Conservation (phyloP, 2,888 invertebrate species). For the Halictus quadricinctus region DNA sequence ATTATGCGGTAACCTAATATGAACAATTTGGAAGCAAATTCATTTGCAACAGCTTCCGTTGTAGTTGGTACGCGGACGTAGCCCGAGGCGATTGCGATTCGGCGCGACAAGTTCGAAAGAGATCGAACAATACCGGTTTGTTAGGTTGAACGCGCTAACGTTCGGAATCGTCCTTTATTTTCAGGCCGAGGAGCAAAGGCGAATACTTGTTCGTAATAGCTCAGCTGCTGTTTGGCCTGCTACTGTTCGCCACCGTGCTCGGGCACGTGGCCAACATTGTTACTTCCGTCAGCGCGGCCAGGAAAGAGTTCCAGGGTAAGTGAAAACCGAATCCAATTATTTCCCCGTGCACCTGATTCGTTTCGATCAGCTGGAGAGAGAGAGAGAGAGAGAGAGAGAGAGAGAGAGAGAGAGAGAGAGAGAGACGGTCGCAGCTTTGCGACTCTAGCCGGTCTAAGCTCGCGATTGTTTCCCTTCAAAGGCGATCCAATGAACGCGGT, state of each 20-base stretch:
- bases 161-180: slow-evolving; percentile 8
- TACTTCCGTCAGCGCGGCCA: slow-evolving; percentile 97
- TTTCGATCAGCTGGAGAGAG: not conserved
- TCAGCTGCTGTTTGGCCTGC: slow-evolving; percentile 96
- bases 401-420: too few species aligned
- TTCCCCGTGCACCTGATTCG: slow-evolving; percentile 21
- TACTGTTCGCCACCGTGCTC: slow-evolving; percentile 97
- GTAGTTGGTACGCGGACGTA: not conserved
- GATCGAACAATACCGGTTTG: slow-evolving; percentile 5
- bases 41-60: not conserved
- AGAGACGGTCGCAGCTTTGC: not conserved
- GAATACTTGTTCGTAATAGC: slow-evolving; percentile 98
- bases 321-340: slow-evolving; percentile 61
- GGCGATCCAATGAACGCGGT: not conserved
- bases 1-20: not conserved
- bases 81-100: not conserved
- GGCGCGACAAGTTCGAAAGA: not conserved
- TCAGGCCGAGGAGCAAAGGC: slow-evolving; percentile 93
- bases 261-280: slow-evolving; percentile 99
- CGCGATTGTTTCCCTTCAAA: slow-evolving; percentile 21
- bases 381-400: not conserved
- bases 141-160: not conserved
- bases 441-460: not conserved
- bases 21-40: not conserved
- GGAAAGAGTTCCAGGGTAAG: slow-evolving; percentile 99